Conservation (phyloP, 1,140 invertebrate genomes). For the Pogonognathellus flavescens region DNA sequence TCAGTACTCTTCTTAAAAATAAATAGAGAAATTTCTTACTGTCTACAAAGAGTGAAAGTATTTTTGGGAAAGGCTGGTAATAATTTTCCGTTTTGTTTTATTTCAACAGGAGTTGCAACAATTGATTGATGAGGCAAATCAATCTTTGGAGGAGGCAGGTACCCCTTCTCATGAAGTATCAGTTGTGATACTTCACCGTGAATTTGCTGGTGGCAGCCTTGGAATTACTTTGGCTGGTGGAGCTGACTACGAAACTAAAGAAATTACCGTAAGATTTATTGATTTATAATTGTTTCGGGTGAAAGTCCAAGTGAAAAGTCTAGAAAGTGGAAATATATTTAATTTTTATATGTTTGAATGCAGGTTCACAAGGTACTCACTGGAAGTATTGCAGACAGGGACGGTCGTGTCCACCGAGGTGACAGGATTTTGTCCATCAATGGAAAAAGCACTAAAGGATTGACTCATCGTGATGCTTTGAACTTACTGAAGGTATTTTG, state of each 20-base stretch:
- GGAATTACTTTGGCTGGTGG: constrained; percentile 90
- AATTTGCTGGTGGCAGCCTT: constrained; percentile 80
- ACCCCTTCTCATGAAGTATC: constrained; percentile 73
- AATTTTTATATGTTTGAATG: constrained; percentile 61
- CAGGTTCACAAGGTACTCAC: constrained; percentile 88
- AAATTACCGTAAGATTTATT: constrained; percentile 81
- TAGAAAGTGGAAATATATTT: neutral
- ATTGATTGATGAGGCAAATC: constrained; percentile 77
- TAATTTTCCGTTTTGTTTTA: constrained; percentile 9
- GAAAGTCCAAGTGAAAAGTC: neutral
- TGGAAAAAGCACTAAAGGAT: constrained; percentile 82
- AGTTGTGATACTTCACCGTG: constrained; percentile 76
- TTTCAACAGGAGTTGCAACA: constrained; percentile 74
- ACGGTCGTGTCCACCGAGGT: constrained; percentile 87
- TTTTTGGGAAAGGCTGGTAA: neutral
- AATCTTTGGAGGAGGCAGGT: constrained; percentile 74
- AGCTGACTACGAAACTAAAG: constrained; percentile 89
- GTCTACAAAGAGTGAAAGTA: neutral
- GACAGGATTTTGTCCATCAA: constrained; percentile 91
- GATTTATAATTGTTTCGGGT: neutral
- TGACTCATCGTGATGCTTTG: constrained; percentile 87
- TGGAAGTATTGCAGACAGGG: constrained; percentile 86
- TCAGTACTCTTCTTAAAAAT: constrained; percentile 64
- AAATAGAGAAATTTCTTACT: neutral
- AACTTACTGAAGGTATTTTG: constrained; percentile 82